Evolutionary conservation across 2,113 vertebrate genomes (phyloP), one percentile per base, ranked within the genome.

Genomic region (Pterocles gutturalis): DNA sequence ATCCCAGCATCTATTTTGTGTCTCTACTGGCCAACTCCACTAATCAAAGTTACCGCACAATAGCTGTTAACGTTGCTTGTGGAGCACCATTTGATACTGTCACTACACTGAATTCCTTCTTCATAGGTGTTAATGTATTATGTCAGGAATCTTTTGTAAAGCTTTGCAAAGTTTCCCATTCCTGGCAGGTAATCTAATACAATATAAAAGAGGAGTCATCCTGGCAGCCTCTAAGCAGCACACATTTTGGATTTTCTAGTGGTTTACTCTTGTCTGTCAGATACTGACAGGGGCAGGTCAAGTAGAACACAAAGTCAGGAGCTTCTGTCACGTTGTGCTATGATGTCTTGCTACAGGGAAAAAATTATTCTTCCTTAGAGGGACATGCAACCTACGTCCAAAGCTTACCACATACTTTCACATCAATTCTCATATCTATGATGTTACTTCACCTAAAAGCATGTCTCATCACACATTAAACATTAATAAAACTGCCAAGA

Each of bases 1-100:
- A 94, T 72, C 83, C 80, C 86, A 73, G 87, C n/a, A 92, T 53
- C 72, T 90, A 87, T 48, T 94, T 69, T 67, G 29, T 62, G 13
- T 71, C 65, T 55, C 60, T 81, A 15, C 34, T 38, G 33, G 67
- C 73, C 51, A 83, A 29, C 19, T 70, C 51, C 1, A 0, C 54
- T 89, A 57, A 92, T 72, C 86, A 33, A 90, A 90, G 21, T 34
- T 69, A 69, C 36, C 0, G 0, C 12, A 67, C 53, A 69, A 57
- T 46, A 75, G 36, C 26, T 87, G 36, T 48, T 84, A n/a, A 45
- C 15, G 29, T 10, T 36, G 53, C 45, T 31, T 49, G n/a, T 12
- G 58, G 10, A 92, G 49, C 9, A 6, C 13, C 31, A 60, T 64
- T 55, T 75, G 88, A 75, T 65, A 67, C 41, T 53, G 61, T 17